These are phyloP conservation scores for Andricus quercusramuli DNA, from an alignment of 2,888 invertebrate genomes.

Conservation along the genomic window DNA sequence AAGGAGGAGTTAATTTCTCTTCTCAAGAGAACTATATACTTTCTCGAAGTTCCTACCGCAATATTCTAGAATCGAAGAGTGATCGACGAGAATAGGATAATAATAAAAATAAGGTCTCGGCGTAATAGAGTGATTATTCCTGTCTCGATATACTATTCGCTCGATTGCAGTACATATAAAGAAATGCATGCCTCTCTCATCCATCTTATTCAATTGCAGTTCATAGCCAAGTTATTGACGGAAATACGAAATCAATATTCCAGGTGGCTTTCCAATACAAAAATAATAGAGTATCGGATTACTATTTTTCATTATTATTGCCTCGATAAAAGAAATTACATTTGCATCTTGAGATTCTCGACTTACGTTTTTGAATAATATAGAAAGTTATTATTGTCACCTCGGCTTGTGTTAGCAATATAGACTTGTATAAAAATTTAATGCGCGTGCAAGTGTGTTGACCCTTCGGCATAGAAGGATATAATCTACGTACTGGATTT, in stretches of 20 bases:
- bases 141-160: background rate
- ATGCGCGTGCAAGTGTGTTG: slow-evolving; percentile 1
- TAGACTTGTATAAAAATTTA: background rate
- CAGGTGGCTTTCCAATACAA: background rate
- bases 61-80: background rate
- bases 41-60: background rate
- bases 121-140: slow-evolving; percentile 30
- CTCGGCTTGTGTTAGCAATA: background rate
- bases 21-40: background rate
- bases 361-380: background rate
- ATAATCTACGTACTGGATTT: background rate
- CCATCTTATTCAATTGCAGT: slow-evolving; percentile 1
- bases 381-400: background rate
- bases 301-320: slow-evolving; percentile 2
- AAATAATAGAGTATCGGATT: background rate
- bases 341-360: background rate
- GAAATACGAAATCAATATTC: slow-evolving; percentile 1
- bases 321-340: background rate
- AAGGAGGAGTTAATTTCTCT: background rate
- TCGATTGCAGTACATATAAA: slow-evolving; percentile 1
- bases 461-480: background rate
- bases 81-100: background rate
- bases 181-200: background rate
- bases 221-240: background rate
- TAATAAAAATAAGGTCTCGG: slow-evolving; percentile 16